These are phyloP conservation scores for Chironex yamaguchii DNA, from an alignment of 30 jellyfish, hydroid and myxozoan species.

Conservation along the genomic window DNA sequence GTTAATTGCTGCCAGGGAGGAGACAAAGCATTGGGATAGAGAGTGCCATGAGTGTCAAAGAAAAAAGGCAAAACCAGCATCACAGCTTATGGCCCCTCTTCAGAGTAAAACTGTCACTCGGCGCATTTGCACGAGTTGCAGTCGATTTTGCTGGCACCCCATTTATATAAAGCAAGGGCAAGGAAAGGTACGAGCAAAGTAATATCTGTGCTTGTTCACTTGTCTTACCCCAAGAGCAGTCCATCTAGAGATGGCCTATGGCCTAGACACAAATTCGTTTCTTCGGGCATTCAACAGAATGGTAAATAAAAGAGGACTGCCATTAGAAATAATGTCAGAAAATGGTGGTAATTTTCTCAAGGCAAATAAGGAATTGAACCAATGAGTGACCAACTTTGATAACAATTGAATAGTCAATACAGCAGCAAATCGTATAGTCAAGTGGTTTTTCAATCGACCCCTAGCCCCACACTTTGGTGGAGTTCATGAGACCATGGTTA, in stretches of 20 bases:
- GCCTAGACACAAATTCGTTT: conserved; percentile 62
- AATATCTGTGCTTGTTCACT: conserved; percentile 57
- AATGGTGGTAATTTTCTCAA: conserved; percentile 68
- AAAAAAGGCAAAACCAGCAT: conserved; percentile 26
- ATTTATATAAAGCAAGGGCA: conserved; percentile 60
- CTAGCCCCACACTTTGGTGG: conserved; percentile 67
- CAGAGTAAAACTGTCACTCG: conserved; percentile 24
- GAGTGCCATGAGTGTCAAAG: conserved; percentile 47
- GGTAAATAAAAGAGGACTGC: conserved; percentile 53
- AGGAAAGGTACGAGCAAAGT: conserved; percentile 45
- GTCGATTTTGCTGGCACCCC: conserved; percentile 70
- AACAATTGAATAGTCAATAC: background rate
- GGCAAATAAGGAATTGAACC: conserved; percentile 48
- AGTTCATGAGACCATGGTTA: conserved; percentile 42
- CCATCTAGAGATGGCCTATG: conserved; percentile 65
- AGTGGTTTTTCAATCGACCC: conserved; percentile 68
- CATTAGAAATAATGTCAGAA: conserved; percentile 35
- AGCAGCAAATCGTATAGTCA: conserved; percentile 55
- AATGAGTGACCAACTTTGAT: conserved; percentile 18
- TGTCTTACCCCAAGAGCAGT: conserved; percentile 69
- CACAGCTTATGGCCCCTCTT: conserved; percentile 61
- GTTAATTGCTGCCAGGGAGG: conserved; percentile 17
- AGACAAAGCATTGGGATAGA: background rate
- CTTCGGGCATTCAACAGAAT: conserved; percentile 56
- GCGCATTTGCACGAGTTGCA: conserved; percentile 56